Evolutionary conservation across 2,113 vertebrate genomes (phyloP).

Genomic region (Proteles cristata): DNA sequence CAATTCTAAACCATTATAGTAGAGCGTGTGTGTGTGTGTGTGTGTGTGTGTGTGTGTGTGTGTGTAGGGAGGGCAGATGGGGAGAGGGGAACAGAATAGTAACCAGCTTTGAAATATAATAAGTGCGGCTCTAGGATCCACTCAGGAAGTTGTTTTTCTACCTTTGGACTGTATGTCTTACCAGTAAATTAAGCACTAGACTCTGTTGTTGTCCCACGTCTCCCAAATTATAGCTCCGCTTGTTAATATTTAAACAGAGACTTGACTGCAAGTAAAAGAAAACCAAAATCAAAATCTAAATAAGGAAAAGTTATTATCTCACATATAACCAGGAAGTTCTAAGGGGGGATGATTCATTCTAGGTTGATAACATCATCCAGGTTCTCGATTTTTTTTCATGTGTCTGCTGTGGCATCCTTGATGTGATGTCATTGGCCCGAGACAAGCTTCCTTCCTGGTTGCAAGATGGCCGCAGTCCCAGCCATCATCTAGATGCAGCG

Average conservation of each 20-base stretch:
- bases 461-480: not conserved
- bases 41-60: not conserved
- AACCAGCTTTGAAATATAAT: not conserved
- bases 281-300: conserved; percentile 50
- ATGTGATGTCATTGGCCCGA: not conserved
- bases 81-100: not conserved
- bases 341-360: not conserved
- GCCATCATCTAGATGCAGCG: not conserved
- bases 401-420: not conserved
- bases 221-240: not conserved
- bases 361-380: conserved; percentile 12
- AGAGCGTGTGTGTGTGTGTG: not conserved
- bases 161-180: not conserved
- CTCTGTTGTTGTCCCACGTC: not conserved
- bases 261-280: conserved; percentile 40
- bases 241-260: conserved; percentile 21
- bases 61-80: not conserved
- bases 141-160: not conserved
- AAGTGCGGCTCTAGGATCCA: not conserved
- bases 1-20: not conserved
- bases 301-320: conserved; percentile 19
- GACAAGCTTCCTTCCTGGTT: not conserved
- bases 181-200: conserved; percentile 10
- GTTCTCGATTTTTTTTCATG: not conserved
- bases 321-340: not conserved